Conservation (phyloP, 2,888 invertebrate genomes). For the Orchesella flavescens region DNA sequence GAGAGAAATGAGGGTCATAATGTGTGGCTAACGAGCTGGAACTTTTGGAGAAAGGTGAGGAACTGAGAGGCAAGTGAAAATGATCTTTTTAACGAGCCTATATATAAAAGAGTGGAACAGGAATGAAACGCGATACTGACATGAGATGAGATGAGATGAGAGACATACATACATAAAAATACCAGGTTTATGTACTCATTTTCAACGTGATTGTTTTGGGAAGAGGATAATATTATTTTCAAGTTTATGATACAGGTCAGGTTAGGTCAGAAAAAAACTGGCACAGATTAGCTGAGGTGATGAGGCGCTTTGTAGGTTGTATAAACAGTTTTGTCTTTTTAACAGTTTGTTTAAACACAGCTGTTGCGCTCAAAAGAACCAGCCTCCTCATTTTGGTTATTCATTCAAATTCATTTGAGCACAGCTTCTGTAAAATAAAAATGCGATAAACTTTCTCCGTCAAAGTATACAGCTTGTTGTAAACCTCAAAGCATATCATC, state of each 20-base stretch:
- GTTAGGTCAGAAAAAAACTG: background rate
- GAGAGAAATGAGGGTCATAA: conserved; percentile 50
- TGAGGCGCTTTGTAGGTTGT: no score
- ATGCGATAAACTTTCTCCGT: no score
- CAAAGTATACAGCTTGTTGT: no score
- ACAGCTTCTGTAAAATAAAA: no score
- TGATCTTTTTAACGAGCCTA: conserved; percentile 4
- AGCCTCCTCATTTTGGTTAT: no score
- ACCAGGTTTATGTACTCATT: background rate
- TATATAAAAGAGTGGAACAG: conserved; percentile 23
- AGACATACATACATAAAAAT: conserved; percentile 42
- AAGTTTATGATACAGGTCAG: conserved; percentile 2
- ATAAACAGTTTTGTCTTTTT: no score
- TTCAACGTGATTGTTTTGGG: background rate
- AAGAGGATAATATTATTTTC: background rate
- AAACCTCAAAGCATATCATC: no score
- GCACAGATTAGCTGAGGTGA: background rate
- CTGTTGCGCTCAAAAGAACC: no score
- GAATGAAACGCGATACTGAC: conserved; percentile 53
- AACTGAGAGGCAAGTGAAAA: conserved; percentile 28
- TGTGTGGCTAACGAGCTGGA: conserved; percentile 53
- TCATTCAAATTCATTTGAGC: no score
- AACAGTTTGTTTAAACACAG: no score
- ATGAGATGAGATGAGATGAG: conserved; percentile 40
- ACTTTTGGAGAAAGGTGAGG: conserved; percentile 47